Percentiles rank a stretch among this genome's conserved stretches.
These are phyloP conservation scores for Gobiocypris rarus DNA, from an alignment of 2,113 vertebrate species.

Conservation along the genomic window DNA sequence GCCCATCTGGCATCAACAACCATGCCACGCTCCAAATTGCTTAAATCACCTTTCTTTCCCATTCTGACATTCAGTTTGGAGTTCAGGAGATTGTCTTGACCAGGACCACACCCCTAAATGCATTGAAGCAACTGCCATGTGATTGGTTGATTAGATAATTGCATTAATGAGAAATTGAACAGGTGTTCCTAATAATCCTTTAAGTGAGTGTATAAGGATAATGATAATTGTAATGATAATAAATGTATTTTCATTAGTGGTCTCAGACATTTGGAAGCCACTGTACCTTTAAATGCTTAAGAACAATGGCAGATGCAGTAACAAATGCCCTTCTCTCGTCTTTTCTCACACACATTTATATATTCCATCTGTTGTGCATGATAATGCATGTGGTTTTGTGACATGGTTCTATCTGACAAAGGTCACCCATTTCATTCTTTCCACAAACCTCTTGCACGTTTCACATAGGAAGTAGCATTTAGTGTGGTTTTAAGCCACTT, in stretches of 20 bases:
- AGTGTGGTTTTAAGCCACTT: conserved; percentile 35
- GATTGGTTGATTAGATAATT: no score
- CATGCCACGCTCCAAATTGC: no score
- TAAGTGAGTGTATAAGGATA: no score
- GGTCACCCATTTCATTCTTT: conserved; percentile 13
- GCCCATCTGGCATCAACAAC: no score
- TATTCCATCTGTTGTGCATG: conserved; percentile 38
- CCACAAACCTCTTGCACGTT: conserved; percentile 37
- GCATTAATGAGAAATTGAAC: no score
- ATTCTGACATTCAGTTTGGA: no score
- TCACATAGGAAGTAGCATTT: conserved; percentile 38
- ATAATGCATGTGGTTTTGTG: conserved; percentile 51
- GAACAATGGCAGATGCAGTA: neutral
- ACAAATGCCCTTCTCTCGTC: conserved; percentile 11
- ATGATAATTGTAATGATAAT: no score
- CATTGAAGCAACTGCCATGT: no score
- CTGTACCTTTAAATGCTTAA: neutral
- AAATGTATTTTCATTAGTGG: neutral
- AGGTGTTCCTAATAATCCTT: no score
- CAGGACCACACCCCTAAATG: no score
- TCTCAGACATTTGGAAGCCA: neutral
- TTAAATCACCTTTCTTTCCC: no score
- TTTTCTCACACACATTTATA: conserved; percentile 27
- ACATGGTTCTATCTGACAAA: conserved; percentile 46
- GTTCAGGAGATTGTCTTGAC: no score